Evolutionary conservation across 37 sponge, comb jelly and placozoan species (phyloP).

Genomic region (Haliclona indistincta): DNA sequence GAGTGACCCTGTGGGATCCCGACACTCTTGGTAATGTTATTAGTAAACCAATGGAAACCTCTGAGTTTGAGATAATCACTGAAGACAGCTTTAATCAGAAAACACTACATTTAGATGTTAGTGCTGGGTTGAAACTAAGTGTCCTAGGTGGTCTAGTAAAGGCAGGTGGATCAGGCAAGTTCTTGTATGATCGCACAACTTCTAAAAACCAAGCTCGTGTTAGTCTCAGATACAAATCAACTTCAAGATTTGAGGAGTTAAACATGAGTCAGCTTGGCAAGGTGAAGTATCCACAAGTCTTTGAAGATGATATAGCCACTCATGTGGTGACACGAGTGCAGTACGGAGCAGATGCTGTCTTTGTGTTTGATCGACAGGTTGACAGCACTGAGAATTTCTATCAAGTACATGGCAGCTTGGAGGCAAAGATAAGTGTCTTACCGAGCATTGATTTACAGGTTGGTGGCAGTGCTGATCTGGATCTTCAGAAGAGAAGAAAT

Average conservation of each 20-base stretch:
- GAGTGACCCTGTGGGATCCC: constrained; percentile 36
- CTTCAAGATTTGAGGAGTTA: constrained; percentile 23
- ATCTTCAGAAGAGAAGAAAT: not conserved
- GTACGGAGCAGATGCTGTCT: constrained; percentile 54
- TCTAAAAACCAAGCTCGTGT: constrained; percentile 45
- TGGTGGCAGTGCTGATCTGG: not conserved
- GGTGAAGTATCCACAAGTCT: constrained; percentile 25
- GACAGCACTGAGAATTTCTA: not conserved
- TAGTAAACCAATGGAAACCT: not conserved
- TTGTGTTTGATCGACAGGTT: constrained; percentile 41
- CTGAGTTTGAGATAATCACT: constrained; percentile 16
- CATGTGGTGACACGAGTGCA: constrained; percentile 37
- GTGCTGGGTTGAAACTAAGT: constrained; percentile 29
- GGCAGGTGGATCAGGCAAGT: constrained; percentile 29
- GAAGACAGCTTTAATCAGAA: constrained; percentile 33
- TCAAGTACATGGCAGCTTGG: constrained; percentile 8
- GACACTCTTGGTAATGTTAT: not conserved
- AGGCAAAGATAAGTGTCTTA: constrained; percentile 5
- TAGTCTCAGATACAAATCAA: constrained; percentile 24
- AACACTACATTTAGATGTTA: constrained; percentile 9
- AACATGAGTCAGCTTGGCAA: constrained; percentile 24
- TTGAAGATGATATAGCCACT: constrained; percentile 20
- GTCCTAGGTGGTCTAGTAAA: constrained; percentile 33
- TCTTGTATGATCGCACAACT: constrained; percentile 24
- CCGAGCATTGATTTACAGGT: not conserved